Evolutionary conservation across 1,140 invertebrate genomes (phyloP), one percentile per base, ranked within the genome.

Genomic region (Lepidotrigona ventralis): DNA sequence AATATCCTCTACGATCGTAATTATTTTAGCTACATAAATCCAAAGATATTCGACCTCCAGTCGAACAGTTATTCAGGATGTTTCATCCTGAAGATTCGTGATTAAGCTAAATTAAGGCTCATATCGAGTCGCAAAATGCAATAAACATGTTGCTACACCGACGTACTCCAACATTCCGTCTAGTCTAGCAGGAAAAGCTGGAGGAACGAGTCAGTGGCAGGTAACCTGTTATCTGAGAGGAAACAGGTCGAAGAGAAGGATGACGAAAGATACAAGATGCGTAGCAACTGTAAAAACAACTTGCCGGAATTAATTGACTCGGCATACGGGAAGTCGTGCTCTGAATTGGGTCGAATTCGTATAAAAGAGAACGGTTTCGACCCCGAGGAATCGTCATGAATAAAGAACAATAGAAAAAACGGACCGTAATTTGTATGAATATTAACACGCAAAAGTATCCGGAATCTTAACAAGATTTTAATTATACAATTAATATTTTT

Each of bases 281-380:
- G 69, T 73, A 78, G 29, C 74, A 51, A 70, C 74, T 84, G 78
- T 86, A 89, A 88, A 86, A 89, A 88, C 75, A 63, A 69, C 70
- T 77, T 79, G 76, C 69, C 70, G 70, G 87, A 89, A 89, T 89
- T 89, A 89, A 89, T 82, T 86, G 72, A 63, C 84, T 88, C 54
- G 84, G 73, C 80, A 76, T 77, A 73, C 63, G 75, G 81, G 71
- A 78, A 80, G 58, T 53, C 54, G 66, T 80, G 85, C 53, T 58
- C 39, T 63, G 78, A 88, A 89, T 86, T 88, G 26, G 87, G 81
- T 88, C 81, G 68, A 73, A 72, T 26, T 81, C 19, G 29, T 23
- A 71, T n/a, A 33, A 17, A 77, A 51, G 2, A 39, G 19, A 66
- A 56, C 46, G 12, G 14, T 78, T 79, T 68, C 26, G 33, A 81